Base-by-base conservation (phyloP, 2,888 invertebrate genomes). In the Ormyrus pomaceus region DNA sequence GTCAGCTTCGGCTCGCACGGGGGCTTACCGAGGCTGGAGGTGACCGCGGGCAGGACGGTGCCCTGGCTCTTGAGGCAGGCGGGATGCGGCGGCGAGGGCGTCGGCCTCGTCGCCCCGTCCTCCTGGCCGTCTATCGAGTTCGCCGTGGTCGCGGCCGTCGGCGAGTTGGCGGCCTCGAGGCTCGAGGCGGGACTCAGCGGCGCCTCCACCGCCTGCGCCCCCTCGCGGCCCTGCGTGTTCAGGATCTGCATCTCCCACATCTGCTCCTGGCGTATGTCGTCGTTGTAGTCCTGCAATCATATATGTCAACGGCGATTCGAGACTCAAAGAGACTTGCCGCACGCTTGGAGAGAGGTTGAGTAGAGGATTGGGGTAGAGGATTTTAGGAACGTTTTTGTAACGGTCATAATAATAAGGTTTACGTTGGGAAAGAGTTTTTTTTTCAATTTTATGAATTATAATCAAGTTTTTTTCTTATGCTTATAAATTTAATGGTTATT, bases 241-340 rank as follows among this genome's bases (percentile, higher is more conserved):
- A 96, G 91, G 83, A 96, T 95, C 92, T 96, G 96, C 95, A 96
- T 95, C 91, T 97, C 97, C 93, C 96, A 94, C 95, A 97, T 96
- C 91, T 97, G 97, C 87, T 97, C 96, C 90, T 97, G 96, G 86
- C 97, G 92, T 86, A 97, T 97, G 87, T 97, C 97, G 88, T 97
- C 97, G 90, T 97, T 97, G 92, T 96, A 96, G 91, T 97, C 97
- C 96, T 97, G 92, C 0, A 19, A 19, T 19, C 19, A 19, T 19
- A 19, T 19, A 19, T 2, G 19, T 19, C 19, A 19, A 19, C 19
- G 19, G 19, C 19, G 2, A 19, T 19, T 19, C 19, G 19, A 19
- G 19, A 19, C 19, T 19, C 19, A 19, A 19, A 19, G 19, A 19
- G 19, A 19, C 19, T 19, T 19, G 19, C 19, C 19, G 19, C 19